Evolutionary conservation across 37 sponge, comb jelly and placozoan genomes (phyloP), one percentile per base, ranked within the genome.

Genomic region (Beroe forskalii): DNA sequence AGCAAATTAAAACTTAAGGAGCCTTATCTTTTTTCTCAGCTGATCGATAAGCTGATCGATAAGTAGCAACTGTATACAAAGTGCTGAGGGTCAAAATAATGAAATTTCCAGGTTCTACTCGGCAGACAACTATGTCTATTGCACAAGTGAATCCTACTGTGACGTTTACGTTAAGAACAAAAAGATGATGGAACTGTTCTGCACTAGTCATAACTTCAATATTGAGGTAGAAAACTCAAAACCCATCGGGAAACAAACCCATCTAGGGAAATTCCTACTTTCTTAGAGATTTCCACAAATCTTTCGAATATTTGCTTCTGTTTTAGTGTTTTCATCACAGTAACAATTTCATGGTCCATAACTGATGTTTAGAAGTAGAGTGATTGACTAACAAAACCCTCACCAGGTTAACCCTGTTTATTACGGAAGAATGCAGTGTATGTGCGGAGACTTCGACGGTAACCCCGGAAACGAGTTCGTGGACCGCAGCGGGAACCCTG

Each of bases 341-440:
- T n/a, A n/a, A n/a, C n/a, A n/a, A n/a, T n/a, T n/a, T n/a, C n/a
- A n/a, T n/a, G n/a, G n/a, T n/a, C n/a, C n/a, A n/a, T n/a, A n/a
- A n/a, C n/a, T n/a, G n/a, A n/a, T n/a, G n/a, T n/a, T n/a, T n/a
- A n/a, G n/a, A n/a, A 55, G 17, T 17, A 55, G 9, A 55, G 14
- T 19, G 17, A 55, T 55, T 55, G 9, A 55, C 22, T 25, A 64
- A 25, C 28, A n/a, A 30, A 8, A 38, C 23, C 35, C 39, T 39
- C 75, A 36, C 22, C 39, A 72, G 75, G 35, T 72, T 3, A 23
- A 37, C 75, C 28, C 28, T 3, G 25, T 30, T 20, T 72, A 72
- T 39, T 72, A 72, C 75, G 75, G 35, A 39, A 32, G 20, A 22
- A 72, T 39, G 14, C 75, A 72, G 75, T 72, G 75, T 37, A 30